Percentiles rank a stretch among this genome's conserved stretches.
phyloP scores from a whole-genome alignment of 2,888 invertebrate genomes.

The Drosophila putrida region DNA sequence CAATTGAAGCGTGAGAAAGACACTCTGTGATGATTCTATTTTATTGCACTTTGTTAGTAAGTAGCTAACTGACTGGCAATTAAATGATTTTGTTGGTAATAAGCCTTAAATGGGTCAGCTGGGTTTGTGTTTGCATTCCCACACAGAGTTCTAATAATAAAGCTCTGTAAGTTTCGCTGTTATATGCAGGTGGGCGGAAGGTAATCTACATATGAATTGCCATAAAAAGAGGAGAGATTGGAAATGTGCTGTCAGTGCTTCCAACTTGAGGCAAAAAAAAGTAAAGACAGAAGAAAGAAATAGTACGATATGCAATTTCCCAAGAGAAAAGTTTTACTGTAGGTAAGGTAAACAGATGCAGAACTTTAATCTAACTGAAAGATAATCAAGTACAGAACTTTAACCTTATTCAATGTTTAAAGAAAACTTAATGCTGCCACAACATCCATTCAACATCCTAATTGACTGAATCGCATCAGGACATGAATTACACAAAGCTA shows the following conservation, averaged over 20 bases:
- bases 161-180: conserved; percentile 10
- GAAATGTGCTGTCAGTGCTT: conserved; percentile 20
- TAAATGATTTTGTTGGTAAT: conserved; percentile 63
- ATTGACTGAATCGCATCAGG: conserved; percentile 6
- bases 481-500: neutral
- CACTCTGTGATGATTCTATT: conserved; percentile 12
- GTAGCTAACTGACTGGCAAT: conserved; percentile 38
- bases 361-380: conserved; percentile 2
- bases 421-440: conserved; percentile 29
- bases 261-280: conserved; percentile 3
- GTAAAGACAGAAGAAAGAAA: neutral
- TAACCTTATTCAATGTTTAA: neutral
- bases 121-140: conserved; percentile 32
- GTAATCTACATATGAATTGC: conserved; percentile 40
- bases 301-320: conserved; percentile 17
- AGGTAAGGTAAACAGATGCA: neutral
- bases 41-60: conserved; percentile 7
- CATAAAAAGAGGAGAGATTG: conserved; percentile 23
- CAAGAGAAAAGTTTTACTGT: conserved; percentile 2
- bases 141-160: conserved; percentile 30
- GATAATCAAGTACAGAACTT: conserved; percentile 13
- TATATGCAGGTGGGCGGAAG: conserved; percentile 49
- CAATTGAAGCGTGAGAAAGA: conserved; percentile 38
- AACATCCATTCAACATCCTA: conserved; percentile 8
- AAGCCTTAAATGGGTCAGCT: conserved; percentile 72